Conservation (phyloP, 2,888 invertebrate genomes). For the Troides helena region DNA sequence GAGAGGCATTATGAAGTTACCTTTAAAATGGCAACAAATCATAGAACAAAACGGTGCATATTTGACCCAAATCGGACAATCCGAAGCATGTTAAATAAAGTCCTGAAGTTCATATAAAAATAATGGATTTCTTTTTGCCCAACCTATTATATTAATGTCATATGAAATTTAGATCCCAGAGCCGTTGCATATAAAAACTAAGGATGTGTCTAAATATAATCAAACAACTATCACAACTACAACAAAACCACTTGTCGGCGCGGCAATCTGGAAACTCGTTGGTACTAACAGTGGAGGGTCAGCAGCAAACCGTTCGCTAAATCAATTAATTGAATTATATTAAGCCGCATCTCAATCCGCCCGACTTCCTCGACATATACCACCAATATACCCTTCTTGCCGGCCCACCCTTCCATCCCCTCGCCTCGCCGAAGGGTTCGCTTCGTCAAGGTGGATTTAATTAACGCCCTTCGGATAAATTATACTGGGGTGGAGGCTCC, state of each 20-base stretch:
- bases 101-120: too few species aligned
- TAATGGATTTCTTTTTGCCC: too few species aligned
- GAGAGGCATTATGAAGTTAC: too few species aligned
- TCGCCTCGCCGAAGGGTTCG: slow-evolving; percentile 24
- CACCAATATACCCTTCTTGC: slow-evolving; percentile 5
- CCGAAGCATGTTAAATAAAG: too few species aligned
- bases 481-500: slow-evolving; percentile 30
- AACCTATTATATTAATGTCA: too few species aligned
- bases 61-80: too few species aligned
- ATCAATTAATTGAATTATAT: slow-evolving; percentile 25
- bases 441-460: slow-evolving; percentile 34
- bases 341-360: slow-evolving; percentile 7
- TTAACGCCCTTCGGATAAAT: slow-evolving; percentile 37
- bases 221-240: not conserved
- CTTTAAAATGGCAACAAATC: too few species aligned
- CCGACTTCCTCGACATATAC: slow-evolving; percentile 8
- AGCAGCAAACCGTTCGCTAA: not conserved
- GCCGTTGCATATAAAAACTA: too few species aligned
- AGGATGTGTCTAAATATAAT: too few species aligned
- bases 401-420: not conserved
- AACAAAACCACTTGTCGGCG: not conserved
- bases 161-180: too few species aligned
- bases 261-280: not conserved
- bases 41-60: too few species aligned
- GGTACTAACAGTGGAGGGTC: not conserved